These are phyloP conservation scores for Chelonoidis abingdonii DNA, from an alignment of 2,113 vertebrate species.

Conservation along the genomic window DNA sequence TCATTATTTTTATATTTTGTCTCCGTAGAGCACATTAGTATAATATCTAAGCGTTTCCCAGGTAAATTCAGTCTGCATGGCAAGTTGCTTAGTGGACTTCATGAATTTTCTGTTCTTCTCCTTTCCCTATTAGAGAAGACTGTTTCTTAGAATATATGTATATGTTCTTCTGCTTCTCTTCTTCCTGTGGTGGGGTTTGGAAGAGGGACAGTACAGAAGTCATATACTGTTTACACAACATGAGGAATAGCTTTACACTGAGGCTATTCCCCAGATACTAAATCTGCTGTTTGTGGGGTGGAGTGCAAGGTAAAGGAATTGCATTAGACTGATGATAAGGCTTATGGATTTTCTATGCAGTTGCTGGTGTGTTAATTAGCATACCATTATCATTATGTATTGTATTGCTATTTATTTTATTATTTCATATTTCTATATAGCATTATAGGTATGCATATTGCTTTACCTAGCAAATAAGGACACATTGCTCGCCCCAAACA, in stretches of 20 bases:
- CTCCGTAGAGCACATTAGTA: not conserved
- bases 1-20: not conserved
- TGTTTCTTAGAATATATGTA: not conserved
- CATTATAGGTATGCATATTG: not conserved
- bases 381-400: not conserved
- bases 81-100: not conserved
- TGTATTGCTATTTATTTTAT: conserved; percentile 6
- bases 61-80: not conserved
- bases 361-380: conserved; percentile 4
- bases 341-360: not conserved
- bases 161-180: not conserved
- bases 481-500: not conserved
- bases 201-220: not conserved
- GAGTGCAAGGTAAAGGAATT: not conserved
- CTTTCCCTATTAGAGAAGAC: not conserved
- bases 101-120: not conserved
- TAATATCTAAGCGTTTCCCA: not conserved
- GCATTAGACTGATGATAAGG: conserved; percentile 37
- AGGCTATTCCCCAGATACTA: conserved; percentile 15
- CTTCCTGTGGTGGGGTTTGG: not conserved
- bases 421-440: not conserved
- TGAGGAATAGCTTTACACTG: not conserved
- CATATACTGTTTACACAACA: not conserved
- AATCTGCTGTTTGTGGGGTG: conserved; percentile 16
- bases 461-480: not conserved